A percentile compares a stretch with the other conserved stretches of the same genome.
These are phyloP conservation scores for Ormyrus thymus DNA, from an alignment of 2,888 invertebrate genomes.

Conservation along the genomic window DNA sequence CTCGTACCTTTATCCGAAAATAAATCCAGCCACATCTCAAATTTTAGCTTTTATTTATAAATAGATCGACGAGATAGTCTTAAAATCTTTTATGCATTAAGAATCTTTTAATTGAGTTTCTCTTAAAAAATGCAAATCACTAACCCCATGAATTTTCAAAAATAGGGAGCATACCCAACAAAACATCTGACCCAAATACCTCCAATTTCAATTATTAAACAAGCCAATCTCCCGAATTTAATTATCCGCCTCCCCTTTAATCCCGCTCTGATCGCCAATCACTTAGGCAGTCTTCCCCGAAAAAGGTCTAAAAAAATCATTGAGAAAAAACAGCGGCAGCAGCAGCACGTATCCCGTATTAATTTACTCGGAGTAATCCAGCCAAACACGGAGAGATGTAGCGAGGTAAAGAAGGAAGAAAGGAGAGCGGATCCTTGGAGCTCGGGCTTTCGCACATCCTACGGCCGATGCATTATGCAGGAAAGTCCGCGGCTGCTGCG, in stretches of 20 bases:
- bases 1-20: no score
- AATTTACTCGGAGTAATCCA: slow-evolving; percentile 38
- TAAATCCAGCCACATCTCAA: no score
- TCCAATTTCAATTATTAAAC: no score
- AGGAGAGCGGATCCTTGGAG: not conserved
- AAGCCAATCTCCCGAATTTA: no score
- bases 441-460: slow-evolving; percentile 13
- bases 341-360: slow-evolving; percentile 17
- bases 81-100: no score
- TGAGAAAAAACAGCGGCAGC: not conserved
- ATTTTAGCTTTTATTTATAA: no score
- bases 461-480: slow-evolving; percentile 48
- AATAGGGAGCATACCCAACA: no score
- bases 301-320: not conserved
- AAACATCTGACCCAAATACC: no score
- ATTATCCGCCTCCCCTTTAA: no score
- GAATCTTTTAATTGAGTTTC: no score
- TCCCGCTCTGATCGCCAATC: not conserved
- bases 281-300: not conserved
- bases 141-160: not conserved
- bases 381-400: not conserved
- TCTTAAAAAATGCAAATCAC: no score
- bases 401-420: not conserved
- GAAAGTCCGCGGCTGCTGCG: slow-evolving; percentile 27
- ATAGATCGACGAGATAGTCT: no score